Percentiles rank a stretch among this genome's conserved stretches.
Conservation (phyloP, 1,140 invertebrate species). For the Grapholita molesta region DNA sequence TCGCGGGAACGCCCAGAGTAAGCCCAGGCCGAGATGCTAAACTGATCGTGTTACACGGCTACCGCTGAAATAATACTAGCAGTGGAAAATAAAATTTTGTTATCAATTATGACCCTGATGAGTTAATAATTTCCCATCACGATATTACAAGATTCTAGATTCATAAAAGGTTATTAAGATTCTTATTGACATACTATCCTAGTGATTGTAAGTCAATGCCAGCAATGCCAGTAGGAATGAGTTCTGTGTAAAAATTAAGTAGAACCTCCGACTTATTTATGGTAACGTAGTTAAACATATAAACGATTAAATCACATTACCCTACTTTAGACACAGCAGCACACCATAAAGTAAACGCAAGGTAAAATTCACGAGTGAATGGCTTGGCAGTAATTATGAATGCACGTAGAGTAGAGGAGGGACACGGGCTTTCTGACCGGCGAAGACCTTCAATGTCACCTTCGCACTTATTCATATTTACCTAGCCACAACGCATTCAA, state of each 20-base stretch:
- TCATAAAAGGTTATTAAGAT: not conserved
- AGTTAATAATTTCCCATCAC: slow-evolving; percentile 13
- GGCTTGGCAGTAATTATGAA: slow-evolving; percentile 8
- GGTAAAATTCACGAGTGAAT: slow-evolving; percentile 17
- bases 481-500: not conserved
- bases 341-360: slow-evolving; percentile 16
- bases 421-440: slow-evolving; percentile 4
- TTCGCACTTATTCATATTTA: slow-evolving; percentile 8
- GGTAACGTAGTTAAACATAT: not conserved
- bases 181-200: not conserved
- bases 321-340: not conserved
- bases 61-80: slow-evolving; percentile 2
- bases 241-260: not conserved
- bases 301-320: slow-evolving; percentile 8
- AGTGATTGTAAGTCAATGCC: not conserved
- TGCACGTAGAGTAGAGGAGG: slow-evolving; percentile 10
- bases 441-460: slow-evolving; percentile 13
- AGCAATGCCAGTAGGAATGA: not conserved
- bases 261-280: not conserved
- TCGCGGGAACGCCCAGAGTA: slow-evolving; percentile 42
- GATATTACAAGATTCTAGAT: slow-evolving; percentile 5
- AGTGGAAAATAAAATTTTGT: slow-evolving; percentile 1
- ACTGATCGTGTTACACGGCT: slow-evolving; percentile 47
- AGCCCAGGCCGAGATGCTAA: slow-evolving; percentile 49
- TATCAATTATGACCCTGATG: slow-evolving; percentile 9